Base-by-base conservation (phyloP, 1,140 invertebrate genomes). In the Samia ricini region DNA sequence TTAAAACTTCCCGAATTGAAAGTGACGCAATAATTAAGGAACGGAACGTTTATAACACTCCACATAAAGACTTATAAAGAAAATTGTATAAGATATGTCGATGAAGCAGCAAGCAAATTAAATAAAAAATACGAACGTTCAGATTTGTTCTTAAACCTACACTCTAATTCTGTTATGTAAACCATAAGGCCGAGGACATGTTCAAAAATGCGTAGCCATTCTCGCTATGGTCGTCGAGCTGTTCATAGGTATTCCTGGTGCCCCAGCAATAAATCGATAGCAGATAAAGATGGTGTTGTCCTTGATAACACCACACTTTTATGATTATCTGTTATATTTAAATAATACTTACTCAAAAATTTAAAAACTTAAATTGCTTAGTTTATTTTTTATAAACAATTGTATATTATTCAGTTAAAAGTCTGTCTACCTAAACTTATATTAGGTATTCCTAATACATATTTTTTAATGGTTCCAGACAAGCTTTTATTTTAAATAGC, bases 1-100 rank as follows among this genome's bases (percentile, higher is more conserved):
- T 86, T 87, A 82, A 86, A 89, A 88, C 74, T 87, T 88, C 74
- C 69, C 71, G 73, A 82, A 79, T 79, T 81, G 77, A 75, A 85
- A 72, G 74, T 79, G 76, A 74, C 72, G 76, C 64, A 66, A 74
- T 81, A 77, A 85, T 84, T 83, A 74, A 77, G 72, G 68, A 72
- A 67, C 69, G 63, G 52, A 36, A 63, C 60, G 62, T 64, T n/a
- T 66, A 66, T 63, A 70, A 57, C 56, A 62, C 71, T 70, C 61
- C 57, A 64, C 62, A 24, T 20, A n/a, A 26, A 50, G 60, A 63
- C 54, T 61, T 63, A 68, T 75, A 42, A 42, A 42, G 33, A 15
- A 42, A 15, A 42, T 4, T 15, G 12, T 42, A 42, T 42, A 15
- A n/a, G n/a, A n/a, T n/a, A n/a, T n/a, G n/a, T n/a, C n/a, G n/a